Evolutionary conservation across 2,797 vertebrate genomes (phyloP).

Genomic region (Poecilia gillii): DNA sequence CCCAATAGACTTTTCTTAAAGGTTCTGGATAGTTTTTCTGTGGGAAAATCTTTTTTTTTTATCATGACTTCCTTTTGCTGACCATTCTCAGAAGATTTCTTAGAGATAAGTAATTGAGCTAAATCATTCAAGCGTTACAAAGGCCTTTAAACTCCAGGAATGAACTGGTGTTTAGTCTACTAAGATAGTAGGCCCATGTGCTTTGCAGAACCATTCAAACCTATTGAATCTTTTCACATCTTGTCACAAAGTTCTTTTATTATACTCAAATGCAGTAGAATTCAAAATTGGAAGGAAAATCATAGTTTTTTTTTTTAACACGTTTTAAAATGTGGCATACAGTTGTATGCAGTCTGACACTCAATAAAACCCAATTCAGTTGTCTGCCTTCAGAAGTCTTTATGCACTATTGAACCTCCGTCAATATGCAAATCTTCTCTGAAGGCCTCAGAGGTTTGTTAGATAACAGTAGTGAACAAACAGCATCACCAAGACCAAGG

Average conservation of each 20-base stretch:
- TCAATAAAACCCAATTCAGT: neutral
- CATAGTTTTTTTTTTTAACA: neutral
- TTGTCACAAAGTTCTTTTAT: neutral
- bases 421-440: neutral
- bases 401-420: neutral
- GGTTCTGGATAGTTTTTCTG: neutral
- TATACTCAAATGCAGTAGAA: neutral
- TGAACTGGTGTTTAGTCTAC: neutral
- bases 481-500: neutral
- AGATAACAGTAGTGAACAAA: neutral
- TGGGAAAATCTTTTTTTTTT: neutral
- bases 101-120: neutral
- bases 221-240: neutral
- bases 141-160: neutral
- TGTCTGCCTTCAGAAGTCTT: neutral
- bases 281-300: neutral
- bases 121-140: neutral
- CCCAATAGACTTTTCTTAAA: neutral
- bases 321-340: neutral
- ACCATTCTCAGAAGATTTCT: neutral
- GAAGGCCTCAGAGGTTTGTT: neutral
- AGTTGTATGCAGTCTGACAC: neutral
- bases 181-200: neutral
- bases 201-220: neutral
- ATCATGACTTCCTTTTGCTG: neutral